Evolutionary conservation across 2,113 vertebrate genomes (phyloP), one percentile per base, ranked within the genome.

Genomic region (Spheniscus mendiculus): DNA sequence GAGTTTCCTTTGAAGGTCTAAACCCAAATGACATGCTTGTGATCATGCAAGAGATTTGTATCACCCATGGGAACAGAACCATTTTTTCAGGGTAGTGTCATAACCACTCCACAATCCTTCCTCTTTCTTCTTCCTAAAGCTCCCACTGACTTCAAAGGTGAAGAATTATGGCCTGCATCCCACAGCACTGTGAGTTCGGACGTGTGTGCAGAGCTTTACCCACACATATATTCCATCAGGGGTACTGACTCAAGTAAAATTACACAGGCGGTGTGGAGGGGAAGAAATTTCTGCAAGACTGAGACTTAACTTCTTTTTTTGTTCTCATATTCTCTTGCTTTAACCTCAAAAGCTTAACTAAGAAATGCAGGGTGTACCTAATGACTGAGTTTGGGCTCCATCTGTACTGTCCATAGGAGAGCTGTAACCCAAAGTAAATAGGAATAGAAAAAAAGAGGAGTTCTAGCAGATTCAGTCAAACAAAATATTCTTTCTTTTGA

Each of bases 71-170:
- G 94, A 95, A 69, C 70, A 49, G 70, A 95, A 79, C 70, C 73
- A 73, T 93, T 96, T 93, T 97, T 96, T 83, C 71, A 88, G 83
- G 40, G 29, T 94, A 73, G 82, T 96, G 89, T 96, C 95, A 87
- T 96, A 97, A 95, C 89, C 91, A 94, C 89, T 95, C 72, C 78
- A 80, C 73, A 91, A 59, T 93, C 87, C 89, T 94, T 94, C 78
- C 69, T 94, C 87, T 91, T 97, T 96, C 70, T 96, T 96, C 86
- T 94, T 70, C 83, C 58, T 95, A 80, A 94, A 95, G 84, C 89
- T 97, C 94, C 89, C 47, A 95, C 94, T 96, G 96, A 97, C 96
- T 96, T 97, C 97, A 96, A 91, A 97, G 93, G 84, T 97, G 93
- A 87, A 93, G 94, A 96, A 88, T 97, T 97, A 96, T 88, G 82